Conservation (phyloP, 2,113 vertebrate species). For the Tachysurus fulvidraco region DNA sequence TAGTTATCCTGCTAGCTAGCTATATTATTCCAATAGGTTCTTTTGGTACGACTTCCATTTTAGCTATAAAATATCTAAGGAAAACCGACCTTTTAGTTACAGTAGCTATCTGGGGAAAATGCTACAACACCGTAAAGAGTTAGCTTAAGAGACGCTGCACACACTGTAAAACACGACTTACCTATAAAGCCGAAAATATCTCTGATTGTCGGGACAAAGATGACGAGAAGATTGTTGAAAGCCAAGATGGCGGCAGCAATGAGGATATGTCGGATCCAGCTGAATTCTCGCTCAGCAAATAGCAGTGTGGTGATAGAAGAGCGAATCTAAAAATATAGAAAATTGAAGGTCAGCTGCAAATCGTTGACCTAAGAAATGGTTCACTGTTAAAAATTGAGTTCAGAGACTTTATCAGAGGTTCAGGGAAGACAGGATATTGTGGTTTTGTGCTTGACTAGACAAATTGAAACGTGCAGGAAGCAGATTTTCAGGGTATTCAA, state of each 20-base stretch:
- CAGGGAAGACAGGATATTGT: neutral
- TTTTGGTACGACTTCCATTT: neutral
- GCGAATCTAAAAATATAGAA: slow-evolving; percentile 79
- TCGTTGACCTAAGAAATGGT: neutral
- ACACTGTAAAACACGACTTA: slow-evolving; percentile 65
- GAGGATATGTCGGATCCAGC: slow-evolving; percentile 87
- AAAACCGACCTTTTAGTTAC: neutral
- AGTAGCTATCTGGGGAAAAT: neutral
- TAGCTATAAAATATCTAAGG: neutral
- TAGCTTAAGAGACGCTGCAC: neutral
- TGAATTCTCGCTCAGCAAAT: slow-evolving; percentile 88
- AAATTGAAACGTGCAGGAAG: neutral
- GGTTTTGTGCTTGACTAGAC: neutral
- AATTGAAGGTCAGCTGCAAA: neutral
- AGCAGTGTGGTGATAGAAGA: slow-evolving; percentile 85
- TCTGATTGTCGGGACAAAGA: slow-evolving; percentile 94
- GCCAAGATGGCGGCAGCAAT: slow-evolving; percentile 82
- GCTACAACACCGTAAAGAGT: neutral
- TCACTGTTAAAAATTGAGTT: neutral
- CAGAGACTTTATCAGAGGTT: neutral
- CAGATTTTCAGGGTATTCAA: slow-evolving; percentile 8
- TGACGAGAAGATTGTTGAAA: slow-evolving; percentile 90
- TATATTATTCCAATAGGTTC: neutral
- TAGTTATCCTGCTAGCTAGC: neutral
- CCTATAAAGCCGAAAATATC: slow-evolving; percentile 99